Evolutionary conservation across 1,140 invertebrate genomes (phyloP).

Genomic region (Onthophagus taurus): DNA sequence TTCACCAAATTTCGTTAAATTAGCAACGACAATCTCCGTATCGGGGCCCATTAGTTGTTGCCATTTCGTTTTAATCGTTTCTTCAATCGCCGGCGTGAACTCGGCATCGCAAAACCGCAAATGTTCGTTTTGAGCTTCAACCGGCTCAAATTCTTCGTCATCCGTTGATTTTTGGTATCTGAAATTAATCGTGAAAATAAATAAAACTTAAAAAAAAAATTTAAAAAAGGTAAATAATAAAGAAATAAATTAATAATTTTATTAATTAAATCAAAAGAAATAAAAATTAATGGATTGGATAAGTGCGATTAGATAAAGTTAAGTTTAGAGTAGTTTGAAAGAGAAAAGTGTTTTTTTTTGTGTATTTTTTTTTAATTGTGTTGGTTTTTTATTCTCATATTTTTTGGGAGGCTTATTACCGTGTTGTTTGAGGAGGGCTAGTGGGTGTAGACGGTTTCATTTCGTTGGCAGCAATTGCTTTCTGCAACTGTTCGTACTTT

Average conservation of each 20-base stretch:
- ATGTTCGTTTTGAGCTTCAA: conserved; percentile 25
- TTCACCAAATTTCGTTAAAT: conserved; percentile 75
- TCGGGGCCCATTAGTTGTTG: conserved; percentile 70
- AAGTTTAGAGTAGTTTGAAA: too few species aligned
- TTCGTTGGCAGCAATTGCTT: conserved; percentile 82
- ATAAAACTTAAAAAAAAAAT: conserved; percentile 6
- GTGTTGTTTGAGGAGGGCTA: conserved; percentile 39
- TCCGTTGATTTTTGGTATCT: conserved; percentile 33
- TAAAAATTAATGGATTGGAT: too few species aligned
- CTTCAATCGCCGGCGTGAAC: conserved; percentile 59
- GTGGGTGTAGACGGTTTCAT: conserved; percentile 52
- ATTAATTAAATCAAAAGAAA: too few species aligned
- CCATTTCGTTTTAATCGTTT: conserved; percentile 76
- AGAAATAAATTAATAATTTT: conserved; percentile 1
- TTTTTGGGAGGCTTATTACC: conserved; percentile 27
- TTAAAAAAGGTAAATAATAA: not conserved
- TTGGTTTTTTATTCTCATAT: not conserved
- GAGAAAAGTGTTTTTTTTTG: not conserved
- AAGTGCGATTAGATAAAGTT: too few species aligned
- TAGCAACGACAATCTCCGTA: conserved; percentile 81
- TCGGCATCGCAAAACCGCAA: conserved; percentile 33
- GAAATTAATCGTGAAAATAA: conserved; percentile 23
- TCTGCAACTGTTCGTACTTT: conserved; percentile 91
- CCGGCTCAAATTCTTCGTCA: conserved; percentile 14
- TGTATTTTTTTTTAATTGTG: not conserved